Evolutionary conservation across 1,140 invertebrate genomes (phyloP), one percentile per base, ranked within the genome.

Genomic region (Trichomalopsis sarcophagae): DNA sequence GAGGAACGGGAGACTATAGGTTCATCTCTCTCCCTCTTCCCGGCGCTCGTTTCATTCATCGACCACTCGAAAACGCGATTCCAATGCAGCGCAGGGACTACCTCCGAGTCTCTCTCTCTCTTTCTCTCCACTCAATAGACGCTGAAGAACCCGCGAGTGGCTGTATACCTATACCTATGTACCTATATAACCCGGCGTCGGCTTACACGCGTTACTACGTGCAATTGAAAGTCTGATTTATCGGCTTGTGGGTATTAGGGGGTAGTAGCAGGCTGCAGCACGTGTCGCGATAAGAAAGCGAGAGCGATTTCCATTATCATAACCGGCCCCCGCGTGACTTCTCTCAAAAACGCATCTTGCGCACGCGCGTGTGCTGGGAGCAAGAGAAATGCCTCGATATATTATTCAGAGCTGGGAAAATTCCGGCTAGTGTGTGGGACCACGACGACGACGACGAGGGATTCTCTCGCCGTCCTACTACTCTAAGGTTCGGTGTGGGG

Each of bases 201-300:
- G 55, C 55, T 62, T 62, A 62, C 55, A 62, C 17, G 21, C 55
- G 55, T 62, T 62, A 62, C 55, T 62, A 30, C 17, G 73, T 17
- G 71, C 73, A 44, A 75, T 75, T 75, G 73, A 75, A 75, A 75
- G 73, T 33, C 73, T 75, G 73, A 75, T 75, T 75, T 75, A 75
- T 75, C 36, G 73, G 21, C 27, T 7, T 2, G 73, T 71, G 11
- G 27, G 33, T 74, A 74, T 74, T 75, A 75, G 73, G 36, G 36
- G 73, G 55, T 62, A 62, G 55, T 62, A 7, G 55, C 55, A 74
- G 73, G 55, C 14, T 3, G 21, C 55, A 74, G 73, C 73, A 75
- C 73, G 73, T 75, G 73, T 75, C 73, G 73, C 73, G 73, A 75
- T 75, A 75, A 75, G 73, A 75, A 40, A 75, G 73, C 73, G 73